Evolutionary conservation across 2,113 vertebrate genomes (phyloP), one percentile per base, ranked within the genome.

Genomic region (Colius striatus): DNA sequence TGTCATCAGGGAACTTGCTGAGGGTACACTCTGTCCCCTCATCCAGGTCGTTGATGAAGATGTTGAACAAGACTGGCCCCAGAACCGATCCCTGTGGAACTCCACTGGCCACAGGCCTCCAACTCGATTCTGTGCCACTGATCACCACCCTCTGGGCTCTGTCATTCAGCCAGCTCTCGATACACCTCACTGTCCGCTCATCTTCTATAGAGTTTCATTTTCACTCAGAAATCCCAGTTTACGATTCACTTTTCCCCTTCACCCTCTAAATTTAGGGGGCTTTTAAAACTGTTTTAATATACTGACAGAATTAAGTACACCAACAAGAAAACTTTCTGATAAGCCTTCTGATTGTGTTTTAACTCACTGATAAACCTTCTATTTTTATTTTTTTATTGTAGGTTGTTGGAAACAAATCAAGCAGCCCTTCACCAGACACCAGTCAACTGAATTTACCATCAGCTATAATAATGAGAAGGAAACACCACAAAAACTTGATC

Each of bases 381-480:
- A 8, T 34, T 62, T 67, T 85, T 51, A 22, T 71, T 66, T 85
- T 63, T 95, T 91, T 88, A 36, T 93, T 90, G 50, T 84, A 99
- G 99, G 98, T 77, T 99, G 98, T 58, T 99, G 99, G 99, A 98
- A 98, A 83, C 98, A 98, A 96, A 98, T 98, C 68, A 98, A 98
- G 89, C 98, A 98, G 84, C 98, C 98, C 9, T 98, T 98, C 89
- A 95, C 97, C 73, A 98, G 98, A 67, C 98, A 98, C 88, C 98
- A 98, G 74, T 99, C 98, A 13, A 96, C 98, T 5, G 98, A 99
- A 94, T 99, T 98, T 96, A 98, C 98, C 81, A 98, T 99, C 97
- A 98, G 98, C 97, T 99, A 99, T 72, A 98, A 97, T 67, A 98
- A 98, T 4, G 99, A 98, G 88, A 98, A 98, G 85, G 98, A 98